phyloP scores from a whole-genome alignment of 2,797 vertebrate genomes.

The Jordanella pulchra region DNA sequence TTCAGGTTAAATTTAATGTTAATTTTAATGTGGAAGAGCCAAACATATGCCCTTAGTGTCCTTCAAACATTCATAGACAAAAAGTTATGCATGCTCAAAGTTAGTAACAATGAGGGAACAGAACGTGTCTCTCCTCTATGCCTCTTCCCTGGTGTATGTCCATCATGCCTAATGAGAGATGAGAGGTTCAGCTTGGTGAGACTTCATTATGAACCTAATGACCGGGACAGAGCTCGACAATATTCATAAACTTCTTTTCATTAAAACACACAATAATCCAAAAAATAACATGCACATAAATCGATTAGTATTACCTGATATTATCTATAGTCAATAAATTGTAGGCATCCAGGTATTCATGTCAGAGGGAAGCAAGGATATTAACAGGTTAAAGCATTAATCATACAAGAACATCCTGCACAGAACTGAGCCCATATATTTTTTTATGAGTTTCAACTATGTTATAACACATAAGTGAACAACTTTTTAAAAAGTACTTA shows the following conservation, averaged over 20 bases:
- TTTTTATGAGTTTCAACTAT: conserved; percentile 40
- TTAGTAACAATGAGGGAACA: conserved; percentile 54
- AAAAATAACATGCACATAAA: conserved; percentile 14
- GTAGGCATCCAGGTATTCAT: conserved; percentile 29
- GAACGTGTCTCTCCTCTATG: conserved; percentile 48
- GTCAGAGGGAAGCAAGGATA: conserved; percentile 39
- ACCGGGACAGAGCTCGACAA: conserved; percentile 44
- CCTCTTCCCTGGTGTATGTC: conserved; percentile 54
- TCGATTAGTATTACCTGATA: conserved; percentile 54
- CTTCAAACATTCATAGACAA: conserved; percentile 55
- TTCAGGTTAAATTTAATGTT: conserved; percentile 6
- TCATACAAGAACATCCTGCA: conserved; percentile 12
- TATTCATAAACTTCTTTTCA: conserved; percentile 26
- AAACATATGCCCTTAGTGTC: conserved; percentile 40
- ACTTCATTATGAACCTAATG: conserved; percentile 67
- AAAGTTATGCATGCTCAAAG: conserved; percentile 48
- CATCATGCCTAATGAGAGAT: conserved; percentile 75
- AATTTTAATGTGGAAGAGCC: conserved; percentile 24
- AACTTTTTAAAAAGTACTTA: conserved; percentile 46
- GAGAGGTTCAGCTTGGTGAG: conserved; percentile 59
- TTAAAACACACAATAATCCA: conserved; percentile 6
- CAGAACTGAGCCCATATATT: conserved; percentile 28
- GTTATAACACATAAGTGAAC: conserved; percentile 25
- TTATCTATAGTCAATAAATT: conserved; percentile 47
- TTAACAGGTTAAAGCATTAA: conserved; percentile 27